A percentile compares a stretch with the other conserved stretches of the same genome.
phyloP scores from a whole-genome alignment of 92 coral and sea anemone genomes.

The Zoanthus sansibaricus region DNA sequence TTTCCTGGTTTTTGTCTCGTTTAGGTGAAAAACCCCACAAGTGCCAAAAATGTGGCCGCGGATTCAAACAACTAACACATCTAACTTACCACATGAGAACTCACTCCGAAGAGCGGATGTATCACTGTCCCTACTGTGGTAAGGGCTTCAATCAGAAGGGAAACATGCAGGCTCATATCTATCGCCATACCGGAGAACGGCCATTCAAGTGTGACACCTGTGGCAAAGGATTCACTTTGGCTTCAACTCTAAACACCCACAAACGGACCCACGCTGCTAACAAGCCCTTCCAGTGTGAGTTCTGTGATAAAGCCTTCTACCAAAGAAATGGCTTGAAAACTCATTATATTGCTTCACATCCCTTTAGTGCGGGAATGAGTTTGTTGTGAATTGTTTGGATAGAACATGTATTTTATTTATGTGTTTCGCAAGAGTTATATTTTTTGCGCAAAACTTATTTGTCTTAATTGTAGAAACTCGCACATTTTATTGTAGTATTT shows the following conservation, averaged over 20 bases:
- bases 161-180: slow-evolving; percentile 91
- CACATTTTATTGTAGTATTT: too few relatives aligned
- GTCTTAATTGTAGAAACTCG: too few relatives aligned
- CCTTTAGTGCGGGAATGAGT: slow-evolving; percentile 77
- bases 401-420: too few relatives aligned
- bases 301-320: slow-evolving; percentile 91
- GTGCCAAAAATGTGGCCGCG: slow-evolving; percentile 92
- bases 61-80: slow-evolving; percentile 94
- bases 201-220: slow-evolving; percentile 93
- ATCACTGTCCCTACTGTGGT: slow-evolving; percentile 85
- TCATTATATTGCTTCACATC: slow-evolving; percentile 93
- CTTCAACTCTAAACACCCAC: slow-evolving; percentile 94
- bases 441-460: too few relatives aligned
- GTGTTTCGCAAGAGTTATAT: too few relatives aligned
- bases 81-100: slow-evolving; percentile 95
- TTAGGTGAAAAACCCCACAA: slow-evolving; percentile 94
- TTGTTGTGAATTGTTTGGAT: slow-evolving; percentile 54
- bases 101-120: slow-evolving; percentile 90
- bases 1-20: not conserved
- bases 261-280: slow-evolving; percentile 80
- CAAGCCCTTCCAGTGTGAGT: slow-evolving; percentile 87
- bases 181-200: slow-evolving; percentile 94
- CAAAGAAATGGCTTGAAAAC: slow-evolving; percentile 91
- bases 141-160: slow-evolving; percentile 98
- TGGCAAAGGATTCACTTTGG: slow-evolving; percentile 86